phyloP scores from a whole-genome alignment of 1,140 invertebrate genomes.

The Cataglyphis hispanica region DNA sequence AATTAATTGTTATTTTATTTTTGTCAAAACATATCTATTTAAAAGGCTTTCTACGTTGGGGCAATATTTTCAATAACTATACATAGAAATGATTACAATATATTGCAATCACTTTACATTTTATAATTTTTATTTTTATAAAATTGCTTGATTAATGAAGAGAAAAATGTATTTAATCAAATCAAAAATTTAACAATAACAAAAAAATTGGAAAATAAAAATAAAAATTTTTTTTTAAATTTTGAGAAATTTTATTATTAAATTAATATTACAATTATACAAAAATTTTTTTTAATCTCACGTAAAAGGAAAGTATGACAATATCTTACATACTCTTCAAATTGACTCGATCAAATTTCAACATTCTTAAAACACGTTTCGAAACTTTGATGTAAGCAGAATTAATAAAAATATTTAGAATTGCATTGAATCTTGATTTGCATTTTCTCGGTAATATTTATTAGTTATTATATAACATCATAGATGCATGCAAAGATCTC shows the following conservation, averaged over 20 bases:
- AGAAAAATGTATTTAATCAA: not conserved
- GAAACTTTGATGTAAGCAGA: constrained; percentile 22
- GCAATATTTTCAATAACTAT: not conserved
- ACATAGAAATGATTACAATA: too few relatives aligned
- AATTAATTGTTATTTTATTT: not conserved
- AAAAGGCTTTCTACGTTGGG: not conserved
- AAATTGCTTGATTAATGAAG: not conserved
- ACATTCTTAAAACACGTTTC: constrained; percentile 52
- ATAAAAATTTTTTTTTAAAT: not conserved
- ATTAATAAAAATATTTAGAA: not conserved
- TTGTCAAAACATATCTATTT: not conserved
- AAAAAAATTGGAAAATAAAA: not conserved
- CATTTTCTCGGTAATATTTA: constrained; percentile 30
- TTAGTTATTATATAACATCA: not conserved
- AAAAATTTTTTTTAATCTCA: not conserved
- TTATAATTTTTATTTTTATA: constrained; percentile 5
- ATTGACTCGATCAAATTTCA: constrained; percentile 50
- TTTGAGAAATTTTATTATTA: not conserved
- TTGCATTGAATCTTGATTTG: not conserved
- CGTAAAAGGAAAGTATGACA: not conserved
- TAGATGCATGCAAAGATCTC: not conserved
- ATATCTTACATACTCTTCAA: not conserved
- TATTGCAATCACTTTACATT: too few relatives aligned
- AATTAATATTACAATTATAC: not conserved
- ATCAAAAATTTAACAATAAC: not conserved